A percentile compares a stretch with the other conserved stretches of the same genome.
Evolutionary conservation across 1,140 invertebrate species (phyloP).

Genomic region (Laupala kohalensis): DNA sequence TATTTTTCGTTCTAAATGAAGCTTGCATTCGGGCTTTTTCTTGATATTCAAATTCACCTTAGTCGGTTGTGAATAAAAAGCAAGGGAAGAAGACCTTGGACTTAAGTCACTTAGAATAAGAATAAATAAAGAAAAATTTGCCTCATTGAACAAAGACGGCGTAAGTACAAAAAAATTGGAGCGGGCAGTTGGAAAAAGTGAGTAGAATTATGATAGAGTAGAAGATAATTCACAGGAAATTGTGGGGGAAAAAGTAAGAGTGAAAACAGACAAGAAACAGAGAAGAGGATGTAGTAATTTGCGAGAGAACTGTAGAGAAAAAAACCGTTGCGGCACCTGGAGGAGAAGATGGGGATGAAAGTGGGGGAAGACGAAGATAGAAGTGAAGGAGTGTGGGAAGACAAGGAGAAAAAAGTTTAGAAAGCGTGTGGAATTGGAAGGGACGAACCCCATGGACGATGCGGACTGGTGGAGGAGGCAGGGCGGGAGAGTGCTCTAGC

Average conservation of each 20-base stretch:
- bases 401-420: too few relatives aligned
- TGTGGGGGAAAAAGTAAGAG: too few relatives aligned
- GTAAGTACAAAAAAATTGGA: too few relatives aligned
- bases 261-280: too few relatives aligned
- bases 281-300: too few relatives aligned
- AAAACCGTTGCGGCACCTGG: neutral
- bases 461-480: neutral
- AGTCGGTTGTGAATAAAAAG: neutral
- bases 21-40: neutral
- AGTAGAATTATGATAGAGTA: too few relatives aligned
- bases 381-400: too few relatives aligned
- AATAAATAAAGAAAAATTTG: neutral
- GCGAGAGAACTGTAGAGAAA: too few relatives aligned
- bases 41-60: neutral
- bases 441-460: neutral
- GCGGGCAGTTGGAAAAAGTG: too few relatives aligned
- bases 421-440: neutral
- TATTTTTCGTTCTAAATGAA: neutral
- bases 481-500: neutral
- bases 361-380: neutral
- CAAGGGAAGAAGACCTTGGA: neutral
- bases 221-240: too few relatives aligned
- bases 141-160: neutral
- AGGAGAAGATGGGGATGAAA: neutral
- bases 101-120: neutral